A percentile compares a stretch with the other conserved stretches of the same genome.
These are phyloP conservation scores for Synanthedon andrenaeformis DNA, from an alignment of 2,888 invertebrate genomes.

Conservation along the genomic window DNA sequence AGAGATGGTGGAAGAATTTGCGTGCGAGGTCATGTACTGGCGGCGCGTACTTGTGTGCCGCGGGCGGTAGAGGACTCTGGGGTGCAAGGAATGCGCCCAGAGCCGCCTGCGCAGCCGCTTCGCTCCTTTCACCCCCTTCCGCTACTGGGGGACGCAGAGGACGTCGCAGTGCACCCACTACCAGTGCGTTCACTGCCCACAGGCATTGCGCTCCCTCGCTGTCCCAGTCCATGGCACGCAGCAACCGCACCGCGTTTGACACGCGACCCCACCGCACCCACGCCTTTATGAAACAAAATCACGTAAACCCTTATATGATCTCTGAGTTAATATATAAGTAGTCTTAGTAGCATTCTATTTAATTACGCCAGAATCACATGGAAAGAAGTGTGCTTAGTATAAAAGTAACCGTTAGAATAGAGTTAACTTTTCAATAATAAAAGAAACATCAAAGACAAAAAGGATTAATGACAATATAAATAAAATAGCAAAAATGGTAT, in stretches of 20 bases:
- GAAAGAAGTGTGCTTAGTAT: no score
- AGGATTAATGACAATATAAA: no score
- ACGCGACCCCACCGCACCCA: slow-evolving; percentile 45
- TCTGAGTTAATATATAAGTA: neutral
- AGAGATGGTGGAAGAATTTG: slow-evolving; percentile 86
- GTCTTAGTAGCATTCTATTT: no score
- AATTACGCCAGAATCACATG: no score
- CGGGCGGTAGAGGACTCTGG: slow-evolving; percentile 73
- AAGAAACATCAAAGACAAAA: no score
- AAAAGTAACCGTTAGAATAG: no score
- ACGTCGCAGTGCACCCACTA: slow-evolving; percentile 29
- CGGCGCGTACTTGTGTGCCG: slow-evolving; percentile 77
- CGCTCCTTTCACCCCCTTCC: slow-evolving; percentile 23
- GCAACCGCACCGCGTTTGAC: slow-evolving; percentile 39
- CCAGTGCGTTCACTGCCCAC: slow-evolving; percentile 73
- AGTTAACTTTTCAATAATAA: no score
- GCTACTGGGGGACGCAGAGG: slow-evolving; percentile 14
- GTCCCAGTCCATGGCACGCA: slow-evolving; percentile 82
- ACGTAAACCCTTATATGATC: no score
- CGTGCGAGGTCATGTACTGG: slow-evolving; percentile 85
- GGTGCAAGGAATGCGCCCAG: slow-evolving; percentile 81
- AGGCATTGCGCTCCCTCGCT: slow-evolving; percentile 80
- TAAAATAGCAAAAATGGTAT: no score
- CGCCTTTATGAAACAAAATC: slow-evolving; percentile 20
- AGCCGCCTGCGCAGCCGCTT: slow-evolving; percentile 77